Evolutionary conservation across 2,888 invertebrate genomes (phyloP).

Genomic region (Cataglyphis albicans): DNA sequence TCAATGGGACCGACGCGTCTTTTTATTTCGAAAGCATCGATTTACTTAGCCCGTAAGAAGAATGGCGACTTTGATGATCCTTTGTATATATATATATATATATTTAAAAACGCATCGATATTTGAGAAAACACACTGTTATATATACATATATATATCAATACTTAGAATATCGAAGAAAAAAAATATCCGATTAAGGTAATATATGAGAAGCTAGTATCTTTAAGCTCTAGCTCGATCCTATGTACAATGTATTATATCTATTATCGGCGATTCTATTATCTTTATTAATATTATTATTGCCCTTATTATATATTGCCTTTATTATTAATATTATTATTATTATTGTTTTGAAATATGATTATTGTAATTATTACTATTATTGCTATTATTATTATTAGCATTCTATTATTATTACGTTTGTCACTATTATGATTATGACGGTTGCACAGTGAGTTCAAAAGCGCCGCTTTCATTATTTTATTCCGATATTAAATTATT

Average conservation of each 20-base stretch:
- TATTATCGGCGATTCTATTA: constrained; percentile 79
- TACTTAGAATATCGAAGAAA: constrained; percentile 59
- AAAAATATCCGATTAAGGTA: constrained; percentile 63
- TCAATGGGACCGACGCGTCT: constrained; percentile 52
- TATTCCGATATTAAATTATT: constrained; percentile 80
- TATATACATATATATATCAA: constrained; percentile 67
- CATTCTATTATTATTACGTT: constrained; percentile 69
- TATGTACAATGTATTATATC: constrained; percentile 84
- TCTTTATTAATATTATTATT: constrained; percentile 70
- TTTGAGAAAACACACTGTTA: constrained; percentile 61
- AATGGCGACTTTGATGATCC: constrained; percentile 60
- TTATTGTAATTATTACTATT: constrained; percentile 77
- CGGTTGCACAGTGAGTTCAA: constrained; percentile 73
- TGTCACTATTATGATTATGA: constrained; percentile 72
- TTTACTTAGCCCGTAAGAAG: constrained; percentile 39
- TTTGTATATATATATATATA: constrained; percentile 68
- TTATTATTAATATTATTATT: constrained; percentile 72
- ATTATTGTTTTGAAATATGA: constrained; percentile 73
- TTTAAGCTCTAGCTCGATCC: constrained; percentile 79
- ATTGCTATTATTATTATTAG: constrained; percentile 74
- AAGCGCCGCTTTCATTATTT: constrained; percentile 77
- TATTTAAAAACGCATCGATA: constrained; percentile 70
- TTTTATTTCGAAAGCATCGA: constrained; percentile 27
- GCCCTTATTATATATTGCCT: constrained; percentile 71
- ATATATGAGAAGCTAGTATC: constrained; percentile 69